A percentile compares a stretch with the other conserved stretches of the same genome.
Conservation (phyloP, 2,888 invertebrate species). For the Lasiommata megera region DNA sequence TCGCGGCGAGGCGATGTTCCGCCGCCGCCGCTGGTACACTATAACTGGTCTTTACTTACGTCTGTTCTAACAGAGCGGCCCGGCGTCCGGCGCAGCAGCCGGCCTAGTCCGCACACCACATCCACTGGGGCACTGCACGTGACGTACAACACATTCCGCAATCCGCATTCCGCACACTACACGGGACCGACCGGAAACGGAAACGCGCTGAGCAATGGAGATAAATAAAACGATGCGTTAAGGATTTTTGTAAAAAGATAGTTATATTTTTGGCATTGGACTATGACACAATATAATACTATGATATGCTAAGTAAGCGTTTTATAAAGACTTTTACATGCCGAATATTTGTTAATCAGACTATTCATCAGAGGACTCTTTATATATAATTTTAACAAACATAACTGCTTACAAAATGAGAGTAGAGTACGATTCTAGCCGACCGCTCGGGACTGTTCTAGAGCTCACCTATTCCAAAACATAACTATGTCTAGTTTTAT, state of each 20-base stretch:
- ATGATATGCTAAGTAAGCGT: conserved; percentile 82
- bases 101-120: neutral
- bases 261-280: conserved; percentile 82
- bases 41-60: conserved; percentile 1
- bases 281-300: conserved; percentile 82
- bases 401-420: conserved; percentile 79
- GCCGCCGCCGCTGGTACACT: too few relatives aligned
- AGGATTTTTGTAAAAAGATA: conserved; percentile 82
- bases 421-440: conserved; percentile 67
- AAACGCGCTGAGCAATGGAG: conserved; percentile 36
- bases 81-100: neutral
- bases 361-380: conserved; percentile 81
- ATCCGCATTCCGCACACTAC: conserved; percentile 23
- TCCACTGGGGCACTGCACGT: neutral
- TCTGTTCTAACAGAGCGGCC: neutral
- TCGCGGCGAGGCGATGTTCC: too few relatives aligned
- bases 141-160: neutral
- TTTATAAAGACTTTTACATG: conserved; percentile 82
- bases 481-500: conserved; percentile 76
- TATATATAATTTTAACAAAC: conserved; percentile 80
- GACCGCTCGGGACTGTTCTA: conserved; percentile 66
- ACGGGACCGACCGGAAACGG: conserved; percentile 20
- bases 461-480: conserved; percentile 73
- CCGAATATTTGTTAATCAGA: conserved; percentile 81
- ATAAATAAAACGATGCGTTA: conserved; percentile 75